Conservation (phyloP, 2,113 vertebrate genomes). For the Rhineura floridana region DNA sequence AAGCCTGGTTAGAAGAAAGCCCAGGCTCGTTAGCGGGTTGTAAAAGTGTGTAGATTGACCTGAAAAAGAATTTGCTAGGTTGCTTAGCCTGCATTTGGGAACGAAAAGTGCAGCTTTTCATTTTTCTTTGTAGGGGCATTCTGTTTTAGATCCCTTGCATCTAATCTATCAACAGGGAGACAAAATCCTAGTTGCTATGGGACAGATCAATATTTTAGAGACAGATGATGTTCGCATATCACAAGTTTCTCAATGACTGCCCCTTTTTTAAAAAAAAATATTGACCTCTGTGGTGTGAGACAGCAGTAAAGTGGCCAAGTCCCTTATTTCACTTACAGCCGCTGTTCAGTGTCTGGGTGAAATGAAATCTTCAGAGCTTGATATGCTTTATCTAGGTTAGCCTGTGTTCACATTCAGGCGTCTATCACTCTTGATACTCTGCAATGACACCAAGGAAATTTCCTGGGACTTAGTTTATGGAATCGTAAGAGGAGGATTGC, state of each 20-base stretch:
- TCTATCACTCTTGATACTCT: not conserved
- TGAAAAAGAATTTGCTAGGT: slow-evolving; percentile 70
- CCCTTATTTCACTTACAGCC: slow-evolving; percentile 4
- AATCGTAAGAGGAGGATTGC: not conserved
- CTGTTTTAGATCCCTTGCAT: slow-evolving; percentile 58
- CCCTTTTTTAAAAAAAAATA: not conserved
- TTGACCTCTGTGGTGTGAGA: not conserved
- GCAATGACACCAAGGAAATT: not conserved
- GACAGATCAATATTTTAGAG: slow-evolving; percentile 40
- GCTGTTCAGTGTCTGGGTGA: slow-evolving; percentile 9
- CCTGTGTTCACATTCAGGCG: not conserved
- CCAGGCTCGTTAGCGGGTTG: slow-evolving; percentile 66
- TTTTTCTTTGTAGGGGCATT: slow-evolving; percentile 46
- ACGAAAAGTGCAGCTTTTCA: slow-evolving; percentile 48
- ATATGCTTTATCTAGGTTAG: not conserved
- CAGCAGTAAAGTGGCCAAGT: not conserved
- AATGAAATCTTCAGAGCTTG: not conserved
- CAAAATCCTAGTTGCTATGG: slow-evolving; percentile 48
- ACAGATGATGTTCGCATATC: slow-evolving; percentile 23
- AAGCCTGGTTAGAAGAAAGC: slow-evolving; percentile 69
- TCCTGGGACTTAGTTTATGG: not conserved
- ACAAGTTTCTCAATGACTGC: not conserved
- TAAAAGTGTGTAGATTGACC: slow-evolving; percentile 71
- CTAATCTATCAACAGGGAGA: slow-evolving; percentile 57
- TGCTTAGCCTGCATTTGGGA: slow-evolving; percentile 58